Evolutionary conservation across 2,113 vertebrate genomes (phyloP).

Genomic region (Protobothrops flavoviridis): DNA sequence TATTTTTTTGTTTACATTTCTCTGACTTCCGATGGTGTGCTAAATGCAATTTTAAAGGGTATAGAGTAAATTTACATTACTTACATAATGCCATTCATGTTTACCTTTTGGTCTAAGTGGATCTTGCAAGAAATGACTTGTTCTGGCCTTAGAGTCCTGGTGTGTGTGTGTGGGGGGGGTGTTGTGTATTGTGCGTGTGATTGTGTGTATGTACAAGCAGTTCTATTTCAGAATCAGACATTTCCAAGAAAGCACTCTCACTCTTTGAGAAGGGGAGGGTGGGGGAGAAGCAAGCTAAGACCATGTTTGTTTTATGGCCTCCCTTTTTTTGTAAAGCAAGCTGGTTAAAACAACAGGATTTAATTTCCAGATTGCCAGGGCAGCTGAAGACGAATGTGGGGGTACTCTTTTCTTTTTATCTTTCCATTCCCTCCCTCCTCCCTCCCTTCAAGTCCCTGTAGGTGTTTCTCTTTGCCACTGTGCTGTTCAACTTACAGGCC

Average conservation of each 20-base stretch:
- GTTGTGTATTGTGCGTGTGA: background rate
- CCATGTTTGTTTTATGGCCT: conserved; percentile 55
- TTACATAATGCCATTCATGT: conserved; percentile 16
- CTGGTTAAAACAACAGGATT: conserved; percentile 64
- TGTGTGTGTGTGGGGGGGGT: background rate
- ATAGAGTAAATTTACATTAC: background rate
- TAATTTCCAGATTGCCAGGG: conserved; percentile 52
- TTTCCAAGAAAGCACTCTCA: conserved; percentile 14
- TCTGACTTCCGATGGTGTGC: conserved; percentile 20
- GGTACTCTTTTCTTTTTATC: background rate
- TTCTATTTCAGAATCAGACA: background rate
- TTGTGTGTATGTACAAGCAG: background rate
- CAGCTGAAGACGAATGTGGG: conserved; percentile 25
- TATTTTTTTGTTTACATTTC: background rate
- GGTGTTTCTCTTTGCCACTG: conserved; percentile 42
- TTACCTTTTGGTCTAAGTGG: background rate
- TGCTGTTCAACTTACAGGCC: conserved; percentile 24
- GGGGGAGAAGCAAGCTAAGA: conserved; percentile 39
- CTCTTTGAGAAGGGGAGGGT: background rate
- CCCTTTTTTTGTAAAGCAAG: conserved; percentile 58
- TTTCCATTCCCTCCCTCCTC: conserved; percentile 6
- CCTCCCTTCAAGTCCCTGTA: conserved; percentile 16
- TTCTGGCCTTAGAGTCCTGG: background rate
- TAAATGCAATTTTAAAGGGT: background rate
- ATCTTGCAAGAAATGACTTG: background rate